phyloP scores from a whole-genome alignment of 2,888 invertebrate genomes.

The Drosophila nr. perissopoda region DNA sequence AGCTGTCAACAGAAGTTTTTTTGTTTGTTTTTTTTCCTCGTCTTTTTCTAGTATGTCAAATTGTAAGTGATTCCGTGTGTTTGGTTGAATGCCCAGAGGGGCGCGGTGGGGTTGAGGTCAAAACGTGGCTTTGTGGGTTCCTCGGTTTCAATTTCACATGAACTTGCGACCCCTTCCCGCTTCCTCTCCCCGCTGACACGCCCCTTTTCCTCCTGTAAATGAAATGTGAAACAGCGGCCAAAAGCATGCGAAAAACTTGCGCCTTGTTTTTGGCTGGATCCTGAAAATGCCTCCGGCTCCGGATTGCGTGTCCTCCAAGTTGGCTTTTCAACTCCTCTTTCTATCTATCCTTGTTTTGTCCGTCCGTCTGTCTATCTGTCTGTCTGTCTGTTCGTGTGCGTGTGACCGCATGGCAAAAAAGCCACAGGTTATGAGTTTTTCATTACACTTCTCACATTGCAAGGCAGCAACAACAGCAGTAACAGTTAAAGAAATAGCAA shows the following conservation, averaged over 20 bases:
- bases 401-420: constrained; percentile 77
- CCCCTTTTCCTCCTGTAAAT: constrained; percentile 19
- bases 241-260: constrained; percentile 50
- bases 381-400: constrained; percentile 47
- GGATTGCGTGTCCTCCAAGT: constrained; percentile 57
- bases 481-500: constrained; percentile 2
- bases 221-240: constrained; percentile 68
- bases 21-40: constrained; percentile 3
- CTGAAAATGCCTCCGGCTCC: constrained; percentile 45
- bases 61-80: constrained; percentile 53
- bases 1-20: constrained; percentile 73
- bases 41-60: constrained; percentile 59
- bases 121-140: constrained; percentile 50
- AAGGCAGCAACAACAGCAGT: constrained; percentile 11
- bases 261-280: constrained; percentile 64
- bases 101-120: constrained; percentile 1
- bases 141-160: constrained; percentile 73
- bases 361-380: constrained; percentile 12
- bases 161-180: constrained; percentile 48
- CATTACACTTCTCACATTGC: constrained; percentile 64
- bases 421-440: constrained; percentile 78
- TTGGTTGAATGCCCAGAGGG: background rate
- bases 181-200: background rate
- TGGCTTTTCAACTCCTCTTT: constrained; percentile 34
- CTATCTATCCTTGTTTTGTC: constrained; percentile 18